These are phyloP conservation scores for Pipistrellus pygmaeus DNA, from an alignment of 2,797 vertebrate genomes.

Conservation along the genomic window DNA sequence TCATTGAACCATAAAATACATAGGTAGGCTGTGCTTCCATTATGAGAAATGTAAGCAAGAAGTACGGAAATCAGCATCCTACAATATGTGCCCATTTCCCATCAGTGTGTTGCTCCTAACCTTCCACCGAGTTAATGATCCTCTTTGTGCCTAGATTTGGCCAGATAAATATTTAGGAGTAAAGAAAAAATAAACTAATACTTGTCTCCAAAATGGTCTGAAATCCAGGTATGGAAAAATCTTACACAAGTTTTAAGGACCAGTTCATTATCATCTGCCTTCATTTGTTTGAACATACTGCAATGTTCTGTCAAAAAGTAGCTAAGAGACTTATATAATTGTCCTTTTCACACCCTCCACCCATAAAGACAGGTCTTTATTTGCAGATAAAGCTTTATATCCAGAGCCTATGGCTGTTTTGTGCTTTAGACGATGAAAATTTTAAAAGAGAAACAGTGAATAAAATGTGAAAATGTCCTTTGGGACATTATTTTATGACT, in stretches of 20 bases:
- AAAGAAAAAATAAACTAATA: conserved; percentile 54
- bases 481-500: conserved; percentile 74
- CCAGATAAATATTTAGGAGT: conserved; percentile 47
- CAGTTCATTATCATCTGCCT: background rate
- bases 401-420: conserved; percentile 68
- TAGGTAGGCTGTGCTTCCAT: conserved; percentile 45
- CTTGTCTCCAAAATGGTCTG: conserved; percentile 25
- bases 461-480: conserved; percentile 74
- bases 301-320: background rate
- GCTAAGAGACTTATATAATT: conserved; percentile 52
- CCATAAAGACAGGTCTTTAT: conserved; percentile 71
- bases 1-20: conserved; percentile 72
- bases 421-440: conserved; percentile 56
- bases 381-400: conserved; percentile 72
- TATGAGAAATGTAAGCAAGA: conserved; percentile 53
- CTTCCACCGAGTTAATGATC: conserved; percentile 56
- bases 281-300: conserved; percentile 38
- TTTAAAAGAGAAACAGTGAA: conserved; percentile 76
- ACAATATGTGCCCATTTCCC: conserved; percentile 32
- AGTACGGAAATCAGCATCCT: conserved; percentile 46
- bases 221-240: conserved; percentile 35
- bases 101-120: conserved; percentile 34
- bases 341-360: conserved; percentile 65
- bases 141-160: conserved; percentile 23
- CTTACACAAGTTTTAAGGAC: background rate